phyloP scores from a whole-genome alignment of 2,113 vertebrate species.

The Labeo catla region DNA sequence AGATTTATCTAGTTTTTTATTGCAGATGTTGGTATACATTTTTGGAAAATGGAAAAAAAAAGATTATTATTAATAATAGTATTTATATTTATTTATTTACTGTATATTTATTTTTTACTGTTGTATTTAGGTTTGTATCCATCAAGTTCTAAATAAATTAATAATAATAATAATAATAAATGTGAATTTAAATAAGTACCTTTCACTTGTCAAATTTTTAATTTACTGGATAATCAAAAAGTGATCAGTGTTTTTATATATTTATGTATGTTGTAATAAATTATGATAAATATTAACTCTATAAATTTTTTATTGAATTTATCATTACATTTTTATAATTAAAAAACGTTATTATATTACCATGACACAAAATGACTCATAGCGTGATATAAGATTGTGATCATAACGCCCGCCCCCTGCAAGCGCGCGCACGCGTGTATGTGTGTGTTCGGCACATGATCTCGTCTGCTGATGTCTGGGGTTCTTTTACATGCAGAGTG shows the following conservation, averaged over 20 bases:
- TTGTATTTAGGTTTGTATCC: too few species aligned
- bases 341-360: background rate
- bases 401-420: background rate
- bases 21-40: too few species aligned
- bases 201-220: background rate
- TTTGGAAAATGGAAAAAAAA: too few species aligned
- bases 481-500: slow-evolving; percentile 12
- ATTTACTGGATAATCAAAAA: background rate
- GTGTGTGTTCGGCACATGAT: slow-evolving; percentile 8
- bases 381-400: background rate
- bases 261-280: background rate
- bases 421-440: background rate
- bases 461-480: background rate
- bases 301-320: background rate
- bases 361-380: background rate
- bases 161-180: too few species aligned
- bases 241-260: too few species aligned
- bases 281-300: background rate
- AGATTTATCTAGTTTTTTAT: too few species aligned
- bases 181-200: too few species aligned
- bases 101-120: too few species aligned
- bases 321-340: background rate
- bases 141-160: too few species aligned
- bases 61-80: too few species aligned
- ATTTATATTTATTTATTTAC: too few species aligned